Evolutionary conservation across 2,888 invertebrate species (phyloP).

Genomic region (Hecatera dysodea): DNA sequence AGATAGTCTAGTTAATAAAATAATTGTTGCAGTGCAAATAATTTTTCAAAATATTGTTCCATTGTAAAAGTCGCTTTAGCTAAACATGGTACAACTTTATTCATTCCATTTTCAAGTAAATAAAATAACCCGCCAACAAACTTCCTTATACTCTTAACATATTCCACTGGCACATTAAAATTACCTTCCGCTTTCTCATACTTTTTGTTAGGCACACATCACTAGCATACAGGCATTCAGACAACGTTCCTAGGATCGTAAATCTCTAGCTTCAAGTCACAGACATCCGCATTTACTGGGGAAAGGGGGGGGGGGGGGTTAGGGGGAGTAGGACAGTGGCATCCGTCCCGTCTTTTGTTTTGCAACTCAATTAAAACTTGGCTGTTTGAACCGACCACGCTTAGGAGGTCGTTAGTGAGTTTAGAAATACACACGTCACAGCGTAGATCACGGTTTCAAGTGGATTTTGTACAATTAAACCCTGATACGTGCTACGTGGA

Average conservation of each 20-base stretch:
- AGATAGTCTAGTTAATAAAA: too few species aligned
- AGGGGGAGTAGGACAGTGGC: constrained; percentile 61
- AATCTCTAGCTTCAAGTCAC: constrained; percentile 66
- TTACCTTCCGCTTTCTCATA: constrained; percentile 55
- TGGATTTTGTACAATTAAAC: constrained; percentile 56
- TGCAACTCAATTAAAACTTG: constrained; percentile 83
- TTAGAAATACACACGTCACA: constrained; percentile 62
- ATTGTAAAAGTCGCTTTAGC: not conserved
- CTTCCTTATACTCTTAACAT: constrained; percentile 27
- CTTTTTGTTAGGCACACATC: constrained; percentile 61
- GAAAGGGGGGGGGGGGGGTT: constrained; percentile 35
- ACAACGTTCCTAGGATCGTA: constrained; percentile 61
- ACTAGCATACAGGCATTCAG: constrained; percentile 59
- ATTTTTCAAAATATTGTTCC: not conserved
- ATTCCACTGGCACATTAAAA: constrained; percentile 55
- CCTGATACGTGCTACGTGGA: constrained; percentile 30
- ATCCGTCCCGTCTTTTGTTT: constrained; percentile 80
- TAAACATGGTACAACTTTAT: constrained; percentile 1
- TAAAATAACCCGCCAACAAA: constrained; percentile 22
- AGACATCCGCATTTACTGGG: constrained; percentile 66
- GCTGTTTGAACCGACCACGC: constrained; percentile 71
- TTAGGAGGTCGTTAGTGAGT: constrained; percentile 74
- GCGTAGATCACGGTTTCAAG: constrained; percentile 60
- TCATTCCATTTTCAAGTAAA: constrained; percentile 18
- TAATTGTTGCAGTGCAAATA: not conserved